A percentile compares a stretch with the other conserved stretches of the same genome.
Conservation (phyloP, 2,888 invertebrate genomes). For the Trachelus tabidus region DNA sequence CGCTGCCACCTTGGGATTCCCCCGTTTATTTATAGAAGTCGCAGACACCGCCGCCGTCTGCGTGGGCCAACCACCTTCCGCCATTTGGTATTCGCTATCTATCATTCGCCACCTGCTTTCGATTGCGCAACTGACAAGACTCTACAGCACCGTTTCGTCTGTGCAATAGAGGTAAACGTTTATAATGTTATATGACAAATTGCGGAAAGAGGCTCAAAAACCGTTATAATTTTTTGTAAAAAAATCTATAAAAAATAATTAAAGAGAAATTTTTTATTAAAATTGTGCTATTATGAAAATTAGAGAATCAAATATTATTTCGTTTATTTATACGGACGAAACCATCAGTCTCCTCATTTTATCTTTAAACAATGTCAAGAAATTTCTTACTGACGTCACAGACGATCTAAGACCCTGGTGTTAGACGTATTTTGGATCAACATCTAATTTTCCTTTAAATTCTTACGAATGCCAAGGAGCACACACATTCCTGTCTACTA, state of each 20-base stretch:
- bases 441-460: not conserved
- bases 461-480: not conserved
- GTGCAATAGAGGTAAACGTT: not conserved
- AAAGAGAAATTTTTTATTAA: not conserved
- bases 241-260: not conserved
- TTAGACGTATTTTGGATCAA: not conserved
- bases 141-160: not conserved
- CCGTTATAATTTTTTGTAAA: not conserved
- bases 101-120: slow-evolving; percentile 3
- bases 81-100: slow-evolving; percentile 9
- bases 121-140: slow-evolving; percentile 17
- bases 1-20: slow-evolving; percentile 42
- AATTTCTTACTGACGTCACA: slow-evolving; percentile 24
- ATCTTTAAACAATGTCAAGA: not conserved
- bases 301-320: not conserved
- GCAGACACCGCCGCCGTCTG: slow-evolving; percentile 31
- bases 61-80: slow-evolving; percentile 43
- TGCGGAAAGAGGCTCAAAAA: not conserved
- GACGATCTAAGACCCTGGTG: slow-evolving; percentile 27
- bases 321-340: not conserved
- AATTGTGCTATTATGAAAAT: not conserved
- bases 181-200: not conserved
- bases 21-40: slow-evolving; percentile 54
- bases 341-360: not conserved
- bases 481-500: slow-evolving; percentile 31